Evolutionary conservation across 2,888 invertebrate genomes (phyloP).

Genomic region (Dolomedes plantarius): DNA sequence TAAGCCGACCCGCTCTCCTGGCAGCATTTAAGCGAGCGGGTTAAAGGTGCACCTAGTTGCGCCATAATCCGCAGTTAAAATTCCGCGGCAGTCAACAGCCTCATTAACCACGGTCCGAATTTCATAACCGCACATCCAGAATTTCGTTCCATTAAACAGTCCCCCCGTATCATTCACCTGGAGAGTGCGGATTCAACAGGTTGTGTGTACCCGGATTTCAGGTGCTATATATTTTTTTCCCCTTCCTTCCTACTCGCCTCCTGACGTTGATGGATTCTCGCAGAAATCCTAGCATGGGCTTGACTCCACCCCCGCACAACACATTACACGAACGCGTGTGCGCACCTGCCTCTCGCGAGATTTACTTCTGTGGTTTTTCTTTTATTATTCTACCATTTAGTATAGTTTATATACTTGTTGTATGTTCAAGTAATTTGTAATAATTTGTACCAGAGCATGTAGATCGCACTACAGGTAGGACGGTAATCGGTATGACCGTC

Average conservation of each 20-base stretch:
- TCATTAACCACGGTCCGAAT: background rate
- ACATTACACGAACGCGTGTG: background rate
- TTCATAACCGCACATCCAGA: background rate
- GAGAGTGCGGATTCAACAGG: slow-evolving; percentile 15
- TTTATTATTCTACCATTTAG: too few relatives aligned
- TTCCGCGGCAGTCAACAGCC: background rate
- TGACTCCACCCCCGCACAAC: slow-evolving; percentile 30
- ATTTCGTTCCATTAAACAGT: background rate
- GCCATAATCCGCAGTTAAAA: too few relatives aligned
- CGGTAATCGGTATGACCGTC: too few relatives aligned
- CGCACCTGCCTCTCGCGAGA: slow-evolving; percentile 3
- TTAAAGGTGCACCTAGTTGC: too few relatives aligned
- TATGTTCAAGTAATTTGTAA: too few relatives aligned
- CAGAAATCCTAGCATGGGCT: slow-evolving; percentile 22
- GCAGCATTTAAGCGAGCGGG: too few relatives aligned
- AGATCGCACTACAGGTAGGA: too few relatives aligned
- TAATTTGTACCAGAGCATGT: too few relatives aligned
- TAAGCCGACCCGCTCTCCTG: too few relatives aligned
- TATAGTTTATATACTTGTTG: too few relatives aligned
- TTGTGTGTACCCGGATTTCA: slow-evolving; percentile 47
- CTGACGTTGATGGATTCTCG: slow-evolving; percentile 56
- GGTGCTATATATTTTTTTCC: slow-evolving; percentile 10
- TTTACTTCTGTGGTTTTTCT: background rate
- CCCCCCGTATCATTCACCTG: slow-evolving; percentile 4
- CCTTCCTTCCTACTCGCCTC: slow-evolving; percentile 38